A percentile compares a stretch with the other conserved stretches of the same genome.
Evolutionary conservation across 2,797 vertebrate species (phyloP).

Genomic region (Gymnothorax javanicus): DNA sequence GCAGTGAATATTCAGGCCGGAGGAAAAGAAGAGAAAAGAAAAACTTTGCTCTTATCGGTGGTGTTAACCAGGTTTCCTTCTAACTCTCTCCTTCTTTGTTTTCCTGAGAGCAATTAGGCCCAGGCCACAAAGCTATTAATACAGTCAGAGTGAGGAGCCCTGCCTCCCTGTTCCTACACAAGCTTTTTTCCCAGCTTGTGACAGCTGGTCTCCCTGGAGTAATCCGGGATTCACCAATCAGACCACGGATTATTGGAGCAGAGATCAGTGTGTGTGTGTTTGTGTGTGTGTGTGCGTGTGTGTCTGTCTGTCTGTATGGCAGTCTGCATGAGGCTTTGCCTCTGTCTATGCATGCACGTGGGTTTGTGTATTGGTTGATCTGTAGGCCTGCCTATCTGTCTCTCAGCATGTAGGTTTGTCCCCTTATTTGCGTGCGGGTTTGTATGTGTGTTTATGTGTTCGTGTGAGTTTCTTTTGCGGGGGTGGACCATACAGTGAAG

Average conservation of each 20-base stretch:
- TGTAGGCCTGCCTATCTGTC: neutral
- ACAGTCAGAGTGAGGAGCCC: constrained; percentile 60
- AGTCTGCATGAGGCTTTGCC: too few species aligned
- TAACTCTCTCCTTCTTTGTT: constrained; percentile 56
- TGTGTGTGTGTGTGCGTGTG: constrained; percentile 25
- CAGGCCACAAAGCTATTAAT: constrained; percentile 50
- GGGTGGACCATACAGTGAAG: constrained; percentile 5
- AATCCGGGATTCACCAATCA: constrained; percentile 74
- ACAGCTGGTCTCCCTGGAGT: constrained; percentile 80
- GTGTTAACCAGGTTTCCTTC: constrained; percentile 57
- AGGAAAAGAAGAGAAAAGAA: constrained; percentile 12
- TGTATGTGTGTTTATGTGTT: constrained; percentile 1
- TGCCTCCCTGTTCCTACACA: constrained; percentile 53
- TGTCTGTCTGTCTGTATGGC: neutral
- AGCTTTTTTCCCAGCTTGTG: constrained; percentile 54
- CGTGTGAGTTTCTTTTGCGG: neutral
- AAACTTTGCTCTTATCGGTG: constrained; percentile 60
- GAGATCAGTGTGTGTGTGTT: constrained; percentile 45
- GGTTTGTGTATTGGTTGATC: neutral
- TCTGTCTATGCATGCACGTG: neutral
- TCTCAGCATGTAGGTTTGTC: constrained; percentile 20
- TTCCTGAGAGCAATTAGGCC: constrained; percentile 56
- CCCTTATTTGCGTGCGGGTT: neutral
- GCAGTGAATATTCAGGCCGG: neutral
- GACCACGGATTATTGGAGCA: constrained; percentile 71